A percentile compares a stretch with the other conserved stretches of the same genome.
These are phyloP conservation scores for Gyrodactylus salaris DNA, from an alignment of 1,140 invertebrate genomes.

Conservation along the genomic window DNA sequence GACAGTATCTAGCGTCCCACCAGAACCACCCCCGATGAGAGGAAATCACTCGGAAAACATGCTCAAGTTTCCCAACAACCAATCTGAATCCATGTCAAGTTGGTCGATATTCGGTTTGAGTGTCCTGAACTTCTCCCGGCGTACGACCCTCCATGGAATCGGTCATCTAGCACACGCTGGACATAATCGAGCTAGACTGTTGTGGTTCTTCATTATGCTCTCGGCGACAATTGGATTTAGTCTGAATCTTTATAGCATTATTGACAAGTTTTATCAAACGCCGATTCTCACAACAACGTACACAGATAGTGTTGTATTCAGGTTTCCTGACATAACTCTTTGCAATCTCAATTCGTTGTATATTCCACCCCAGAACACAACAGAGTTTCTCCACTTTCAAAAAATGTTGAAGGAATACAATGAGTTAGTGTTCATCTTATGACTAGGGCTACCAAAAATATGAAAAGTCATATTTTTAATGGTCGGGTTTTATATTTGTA, in stretches of 20 bases:
- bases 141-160: slow-evolving; percentile 3
- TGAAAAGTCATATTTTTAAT: too few relatives aligned
- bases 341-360: slow-evolving; percentile 5
- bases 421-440: too few relatives aligned
- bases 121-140: slow-evolving; percentile 2
- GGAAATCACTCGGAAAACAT: neutral
- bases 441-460: too few relatives aligned
- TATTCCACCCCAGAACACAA: slow-evolving; percentile 5
- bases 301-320: neutral
- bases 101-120: neutral
- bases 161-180: slow-evolving; percentile 4
- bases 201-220: neutral
- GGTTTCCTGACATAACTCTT: slow-evolving; percentile 4
- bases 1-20: neutral
- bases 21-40: neutral
- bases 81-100: neutral
- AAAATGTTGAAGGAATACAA: too few relatives aligned
- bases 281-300: neutral
- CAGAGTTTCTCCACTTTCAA: too few relatives aligned
- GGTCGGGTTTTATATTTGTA: too few relatives aligned
- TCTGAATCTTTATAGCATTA: slow-evolving; percentile 2
- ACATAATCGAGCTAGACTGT: neutral
- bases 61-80: neutral
- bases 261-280: slow-evolving; percentile 5
- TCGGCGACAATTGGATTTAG: neutral